Conservation (phyloP, 2,797 vertebrate genomes). For the Vultur gryphus region DNA sequence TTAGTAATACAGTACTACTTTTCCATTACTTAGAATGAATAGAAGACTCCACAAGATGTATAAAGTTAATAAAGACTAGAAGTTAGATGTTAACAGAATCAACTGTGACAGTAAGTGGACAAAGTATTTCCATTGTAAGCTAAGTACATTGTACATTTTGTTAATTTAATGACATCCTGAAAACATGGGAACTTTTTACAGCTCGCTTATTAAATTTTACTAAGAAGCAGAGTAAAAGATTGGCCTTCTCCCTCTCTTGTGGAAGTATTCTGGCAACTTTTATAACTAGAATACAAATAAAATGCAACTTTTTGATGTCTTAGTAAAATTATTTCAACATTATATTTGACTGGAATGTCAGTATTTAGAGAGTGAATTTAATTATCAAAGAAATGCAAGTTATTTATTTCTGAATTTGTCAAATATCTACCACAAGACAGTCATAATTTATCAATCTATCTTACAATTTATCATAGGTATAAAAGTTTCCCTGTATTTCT, state of each 20-base stretch:
- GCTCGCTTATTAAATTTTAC: neutral
- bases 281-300: neutral
- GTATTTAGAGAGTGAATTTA: neutral
- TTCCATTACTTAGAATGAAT: neutral
- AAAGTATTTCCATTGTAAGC: neutral
- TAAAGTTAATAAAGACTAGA: neutral
- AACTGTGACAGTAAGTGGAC: neutral
- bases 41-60: neutral
- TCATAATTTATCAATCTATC: neutral
- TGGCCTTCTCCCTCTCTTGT: neutral
- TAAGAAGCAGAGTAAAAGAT: neutral
- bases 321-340: neutral
- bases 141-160: neutral
- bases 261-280: neutral
- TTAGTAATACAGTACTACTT: neutral
- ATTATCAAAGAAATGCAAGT: neutral
- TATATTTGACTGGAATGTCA: neutral
- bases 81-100: neutral
- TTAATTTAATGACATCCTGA: neutral
- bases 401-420: neutral
- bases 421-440: neutral
- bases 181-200: neutral
- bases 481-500: neutral
- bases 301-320: neutral
- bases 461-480: neutral